These are phyloP conservation scores for Caiman crocodilus DNA, from an alignment of 2,797 vertebrate species.

Conservation along the genomic window DNA sequence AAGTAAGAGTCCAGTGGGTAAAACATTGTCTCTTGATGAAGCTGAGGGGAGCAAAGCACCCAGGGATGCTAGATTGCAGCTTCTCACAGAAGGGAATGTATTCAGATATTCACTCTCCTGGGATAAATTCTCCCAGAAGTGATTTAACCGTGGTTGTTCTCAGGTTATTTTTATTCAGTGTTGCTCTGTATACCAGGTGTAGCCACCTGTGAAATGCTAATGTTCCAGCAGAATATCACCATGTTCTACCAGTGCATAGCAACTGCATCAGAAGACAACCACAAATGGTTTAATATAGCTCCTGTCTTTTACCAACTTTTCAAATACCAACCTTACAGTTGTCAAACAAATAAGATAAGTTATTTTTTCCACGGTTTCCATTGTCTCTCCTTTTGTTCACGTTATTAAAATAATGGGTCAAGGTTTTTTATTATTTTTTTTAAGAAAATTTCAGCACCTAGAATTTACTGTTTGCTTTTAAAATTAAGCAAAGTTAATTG, in stretches of 20 bases:
- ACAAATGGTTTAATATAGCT: neutral
- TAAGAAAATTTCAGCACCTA: neutral
- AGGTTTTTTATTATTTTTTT: neutral
- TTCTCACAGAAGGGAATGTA: too few species aligned
- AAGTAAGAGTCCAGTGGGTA: too few species aligned
- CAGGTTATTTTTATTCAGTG: neutral
- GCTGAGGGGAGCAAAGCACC: too few species aligned
- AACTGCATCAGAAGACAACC: constrained; percentile 37
- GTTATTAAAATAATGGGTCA: neutral
- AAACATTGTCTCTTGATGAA: too few species aligned
- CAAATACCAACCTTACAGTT: neutral
- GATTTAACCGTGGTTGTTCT: too few species aligned
- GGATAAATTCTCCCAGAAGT: too few species aligned
- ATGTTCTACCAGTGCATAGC: neutral
- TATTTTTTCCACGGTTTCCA: too few species aligned
- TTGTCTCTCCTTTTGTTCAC: neutral
- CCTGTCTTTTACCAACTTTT: neutral
- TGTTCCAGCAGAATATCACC: neutral
- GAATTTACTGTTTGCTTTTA: neutral
- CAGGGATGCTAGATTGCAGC: too few species aligned
- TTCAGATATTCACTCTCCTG: too few species aligned
- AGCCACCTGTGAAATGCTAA: constrained; percentile 59
- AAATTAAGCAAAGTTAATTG: neutral
- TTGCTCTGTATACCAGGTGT: neutral
- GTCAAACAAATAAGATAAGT: neutral